Base-by-base conservation (phyloP, 2,888 invertebrate species). In the Dasypolia templi region DNA sequence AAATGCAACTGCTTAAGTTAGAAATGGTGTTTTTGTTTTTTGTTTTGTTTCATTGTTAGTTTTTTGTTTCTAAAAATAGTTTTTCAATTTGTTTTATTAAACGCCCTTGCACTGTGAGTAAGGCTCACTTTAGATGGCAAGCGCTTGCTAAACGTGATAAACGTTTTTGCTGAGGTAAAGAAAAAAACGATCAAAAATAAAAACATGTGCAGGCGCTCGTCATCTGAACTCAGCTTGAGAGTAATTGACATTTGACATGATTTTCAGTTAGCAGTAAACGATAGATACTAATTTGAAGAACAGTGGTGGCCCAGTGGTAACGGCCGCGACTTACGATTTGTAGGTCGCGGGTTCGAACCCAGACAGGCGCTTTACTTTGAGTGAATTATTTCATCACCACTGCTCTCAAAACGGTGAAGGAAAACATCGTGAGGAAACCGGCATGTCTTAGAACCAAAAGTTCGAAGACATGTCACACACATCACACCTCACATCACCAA, bases 251-350 rank as follows among this genome's bases (percentile, higher is more conserved):
- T 44, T 56, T 29, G 35, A 44, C 19, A 63, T 44, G 11, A 46
- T 61, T 35, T 76, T 44, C 1, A 49, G 17, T 59, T 42, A 53
- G 26, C 6, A 53, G 26, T 55, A n/a, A 35, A 77, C 5, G 35
- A 19, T 71, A 61, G 35, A 68, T 58, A 83, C 49, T 56, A 68
- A 51, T 35, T n/a, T n/a, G n/a, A n/a, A n/a, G n/a, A n/a, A n/a
- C n/a, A n/a, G n/a, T n/a, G n/a, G n/a, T n/a, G n/a, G n/a, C n/a
- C n/a, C n/a, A n/a, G n/a, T n/a, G n/a, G n/a, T n/a, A n/a, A n/a
- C n/a, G n/a, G n/a, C n/a, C n/a, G n/a, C n/a, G n/a, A n/a, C n/a
- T n/a, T n/a, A n/a, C n/a, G n/a, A n/a, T n/a, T n/a, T n/a, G n/a
- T n/a, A n/a, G n/a, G n/a, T n/a, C n/a, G n/a, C n/a, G n/a, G n/a